Evolutionary conservation across 2,797 vertebrate species (phyloP).

Genomic region (Enteromius fasciolatus): DNA sequence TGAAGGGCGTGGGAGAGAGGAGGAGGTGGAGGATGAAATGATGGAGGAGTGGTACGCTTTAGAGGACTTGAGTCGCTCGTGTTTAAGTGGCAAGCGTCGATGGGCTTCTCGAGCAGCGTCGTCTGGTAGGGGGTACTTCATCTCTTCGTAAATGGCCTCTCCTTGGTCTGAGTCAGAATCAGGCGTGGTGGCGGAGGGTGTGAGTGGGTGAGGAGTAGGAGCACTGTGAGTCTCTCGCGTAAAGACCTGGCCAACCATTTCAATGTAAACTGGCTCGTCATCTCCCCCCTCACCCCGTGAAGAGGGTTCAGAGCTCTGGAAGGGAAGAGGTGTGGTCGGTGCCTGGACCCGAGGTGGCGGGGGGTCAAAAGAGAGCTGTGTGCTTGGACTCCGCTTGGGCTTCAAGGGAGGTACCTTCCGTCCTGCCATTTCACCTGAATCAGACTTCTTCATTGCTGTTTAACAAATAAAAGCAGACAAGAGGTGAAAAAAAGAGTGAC

Average conservation of each 20-base stretch:
- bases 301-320: conserved; percentile 73
- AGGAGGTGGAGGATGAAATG: conserved; percentile 66
- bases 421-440: conserved; percentile 75
- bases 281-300: conserved; percentile 73
- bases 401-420: conserved; percentile 90
- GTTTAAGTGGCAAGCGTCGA: conserved; percentile 73
- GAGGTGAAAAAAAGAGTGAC: not conserved
- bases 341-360: conserved; percentile 73
- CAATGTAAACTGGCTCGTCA: conserved; percentile 92
- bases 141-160: conserved; percentile 94
- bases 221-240: conserved; percentile 74
- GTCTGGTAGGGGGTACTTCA: conserved; percentile 88
- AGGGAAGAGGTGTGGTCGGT: conserved; percentile 75
- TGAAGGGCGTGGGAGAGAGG: conserved; percentile 71
- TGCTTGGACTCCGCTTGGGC: conserved; percentile 89
- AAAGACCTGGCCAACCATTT: conserved; percentile 92
- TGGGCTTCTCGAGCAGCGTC: conserved; percentile 70
- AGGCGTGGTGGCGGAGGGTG: conserved; percentile 76
- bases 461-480: conserved; percentile 17
- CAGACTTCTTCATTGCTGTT: conserved; percentile 84
- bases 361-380: conserved; percentile 83
- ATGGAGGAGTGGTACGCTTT: conserved; percentile 75
- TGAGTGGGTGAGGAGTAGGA: conserved; percentile 77
- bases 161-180: conserved; percentile 92
- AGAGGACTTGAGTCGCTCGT: conserved; percentile 74